Percentiles rank a stretch among this genome's conserved stretches.
Conservation (phyloP, 2,888 invertebrate species). For the Dicranocentrus wangi region DNA sequence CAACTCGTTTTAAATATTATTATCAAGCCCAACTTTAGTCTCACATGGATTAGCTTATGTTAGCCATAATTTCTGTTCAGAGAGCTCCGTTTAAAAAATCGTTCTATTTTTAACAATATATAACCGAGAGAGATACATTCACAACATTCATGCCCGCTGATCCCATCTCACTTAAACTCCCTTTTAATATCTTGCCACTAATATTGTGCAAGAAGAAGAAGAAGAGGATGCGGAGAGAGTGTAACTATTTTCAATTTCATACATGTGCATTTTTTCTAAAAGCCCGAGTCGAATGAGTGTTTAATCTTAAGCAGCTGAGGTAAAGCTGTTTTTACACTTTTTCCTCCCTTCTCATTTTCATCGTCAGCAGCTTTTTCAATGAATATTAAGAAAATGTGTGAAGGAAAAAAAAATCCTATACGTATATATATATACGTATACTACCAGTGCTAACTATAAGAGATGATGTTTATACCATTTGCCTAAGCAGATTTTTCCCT, state of each 20-base stretch:
- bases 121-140: neutral
- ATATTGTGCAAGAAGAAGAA: too few species aligned
- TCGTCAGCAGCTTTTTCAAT: constrained; percentile 32
- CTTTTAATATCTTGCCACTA: neutral
- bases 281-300: constrained; percentile 40
- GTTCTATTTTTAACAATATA: constrained; percentile 59
- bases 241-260: constrained; percentile 7
- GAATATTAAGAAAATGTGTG: constrained; percentile 44
- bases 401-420: neutral
- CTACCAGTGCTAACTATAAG: too few species aligned
- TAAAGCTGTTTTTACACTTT: constrained; percentile 35
- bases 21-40: neutral
- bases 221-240: neutral
- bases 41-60: constrained; percentile 33
- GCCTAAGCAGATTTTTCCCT: too few species aligned
- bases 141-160: neutral
- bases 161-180: neutral
- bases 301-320: constrained; percentile 61
- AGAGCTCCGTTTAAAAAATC: constrained; percentile 17
- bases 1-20: too few species aligned
- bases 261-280: constrained; percentile 10
- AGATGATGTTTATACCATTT: too few species aligned
- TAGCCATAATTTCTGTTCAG: constrained; percentile 41
- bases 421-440: neutral
- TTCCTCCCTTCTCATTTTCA: constrained; percentile 44